Conservation (phyloP, 2,888 invertebrate species). For the Neoaliturus tenellus region DNA sequence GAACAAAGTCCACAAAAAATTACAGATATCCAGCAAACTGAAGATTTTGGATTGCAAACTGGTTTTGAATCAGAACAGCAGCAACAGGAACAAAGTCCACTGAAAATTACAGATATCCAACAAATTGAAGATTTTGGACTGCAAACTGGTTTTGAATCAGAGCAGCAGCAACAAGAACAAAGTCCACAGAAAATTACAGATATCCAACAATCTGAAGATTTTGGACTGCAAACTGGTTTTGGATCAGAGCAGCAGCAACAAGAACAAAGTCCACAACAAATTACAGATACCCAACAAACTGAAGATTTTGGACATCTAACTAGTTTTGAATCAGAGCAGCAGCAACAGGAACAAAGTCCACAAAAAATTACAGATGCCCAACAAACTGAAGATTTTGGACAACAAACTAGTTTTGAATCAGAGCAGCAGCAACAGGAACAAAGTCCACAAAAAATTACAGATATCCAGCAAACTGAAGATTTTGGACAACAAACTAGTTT, state of each 20-base stretch:
- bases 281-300: constrained; percentile 50
- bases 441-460: constrained; percentile 55
- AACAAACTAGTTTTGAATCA: constrained; percentile 35
- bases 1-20: no score
- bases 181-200: neutral
- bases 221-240: constrained; percentile 34
- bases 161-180: neutral
- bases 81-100: neutral
- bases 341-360: neutral
- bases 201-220: neutral
- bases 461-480: constrained; percentile 48
- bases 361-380: constrained; percentile 63
- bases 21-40: neutral
- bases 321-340: neutral
- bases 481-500: constrained; percentile 59
- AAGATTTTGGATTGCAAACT: neutral
- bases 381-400: constrained; percentile 61
- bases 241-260: constrained; percentile 60
- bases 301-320: constrained; percentile 59
- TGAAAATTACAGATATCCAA: constrained; percentile 47
- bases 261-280: constrained; percentile 6
- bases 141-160: constrained; percentile 36
- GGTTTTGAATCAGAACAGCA: no score
- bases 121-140: constrained; percentile 55
- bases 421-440: constrained; percentile 62